These are phyloP conservation scores for Anguilla obscura DNA, from an alignment of 2,797 vertebrate species.

Conservation along the genomic window DNA sequence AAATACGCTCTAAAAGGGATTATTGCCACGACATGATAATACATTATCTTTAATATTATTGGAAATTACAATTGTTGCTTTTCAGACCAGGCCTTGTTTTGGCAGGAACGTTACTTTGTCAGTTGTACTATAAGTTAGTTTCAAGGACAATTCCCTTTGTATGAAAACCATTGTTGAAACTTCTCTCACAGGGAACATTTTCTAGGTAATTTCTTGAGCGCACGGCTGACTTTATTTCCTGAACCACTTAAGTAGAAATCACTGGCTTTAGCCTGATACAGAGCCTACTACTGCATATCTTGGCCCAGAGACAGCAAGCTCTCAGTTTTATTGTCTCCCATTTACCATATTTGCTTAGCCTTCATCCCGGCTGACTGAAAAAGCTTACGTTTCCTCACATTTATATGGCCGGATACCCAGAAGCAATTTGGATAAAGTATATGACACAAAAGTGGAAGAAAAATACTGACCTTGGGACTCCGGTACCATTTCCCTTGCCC, in stretches of 20 bases:
- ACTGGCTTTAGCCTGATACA: background rate
- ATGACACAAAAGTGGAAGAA: background rate
- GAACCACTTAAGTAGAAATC: background rate
- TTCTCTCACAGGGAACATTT: background rate
- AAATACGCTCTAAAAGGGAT: background rate
- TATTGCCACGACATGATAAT: background rate
- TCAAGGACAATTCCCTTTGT: background rate
- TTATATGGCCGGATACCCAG: background rate
- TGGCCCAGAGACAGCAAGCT: background rate
- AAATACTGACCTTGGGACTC: background rate
- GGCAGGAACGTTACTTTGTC: background rate
- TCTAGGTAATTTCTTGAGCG: background rate
- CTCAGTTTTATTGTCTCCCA: background rate
- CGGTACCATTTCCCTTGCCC: background rate
- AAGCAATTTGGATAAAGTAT: background rate
- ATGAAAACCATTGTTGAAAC: background rate
- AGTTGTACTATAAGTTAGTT: background rate
- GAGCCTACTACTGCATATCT: background rate
- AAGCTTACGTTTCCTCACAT: background rate
- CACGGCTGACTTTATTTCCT: background rate
- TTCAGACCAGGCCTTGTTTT: conserved; percentile 1
- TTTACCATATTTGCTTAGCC: background rate
- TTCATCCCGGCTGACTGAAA: background rate
- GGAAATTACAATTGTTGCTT: background rate
- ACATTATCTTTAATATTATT: background rate